Evolutionary conservation across 92 coral and sea anemone species (phyloP), one percentile per base, ranked within the genome.

Genomic region (Siderastrea siderea): DNA sequence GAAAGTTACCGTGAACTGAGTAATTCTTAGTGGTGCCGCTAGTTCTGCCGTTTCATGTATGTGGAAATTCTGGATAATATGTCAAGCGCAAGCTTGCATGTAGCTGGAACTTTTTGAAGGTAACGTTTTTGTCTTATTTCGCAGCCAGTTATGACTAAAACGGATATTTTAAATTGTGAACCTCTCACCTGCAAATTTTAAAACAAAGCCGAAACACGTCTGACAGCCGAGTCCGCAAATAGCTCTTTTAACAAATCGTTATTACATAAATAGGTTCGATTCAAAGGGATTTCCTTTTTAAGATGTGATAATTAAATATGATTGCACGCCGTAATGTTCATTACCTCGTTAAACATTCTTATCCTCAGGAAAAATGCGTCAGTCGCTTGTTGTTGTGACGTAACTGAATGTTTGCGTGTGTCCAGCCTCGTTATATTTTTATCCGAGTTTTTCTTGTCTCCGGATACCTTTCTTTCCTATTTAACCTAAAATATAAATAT

Each of bases 301-400:
- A 2, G 17, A 10, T 63, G 6, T 45, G 70, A 2, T 45, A 49
- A 66, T 44, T 64, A 12, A 9, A 63, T 48, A 38, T 47, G 62
- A 60, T 14, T 3, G 6, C 7, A 11, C 59, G 58, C 59, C 5
- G 71, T 48, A 16, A n/a, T 78, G 17, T 7, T 26, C 19, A 48
- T 49, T 51, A 49, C 61, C 4, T 66, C 4, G 46, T 5, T 26
- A 49, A 26, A 43, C 54, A 46, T 46, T 58, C 52, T 57, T 14
- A 15, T 58, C 54, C 47, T 15, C 68, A 13, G 67, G 52, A 77
- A 77, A 59, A 57, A 6, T 44, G 47, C 66, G 43, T 77, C 15
- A 58, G 43, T 76, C 52, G 50, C 19, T 68, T 68, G 58, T 77
- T 58, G 52, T 46, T 6, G 68, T 57, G 54, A n/a, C 81, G 68